phyloP scores from a whole-genome alignment of 2,797 vertebrate genomes.

The Coluber constrictor region DNA sequence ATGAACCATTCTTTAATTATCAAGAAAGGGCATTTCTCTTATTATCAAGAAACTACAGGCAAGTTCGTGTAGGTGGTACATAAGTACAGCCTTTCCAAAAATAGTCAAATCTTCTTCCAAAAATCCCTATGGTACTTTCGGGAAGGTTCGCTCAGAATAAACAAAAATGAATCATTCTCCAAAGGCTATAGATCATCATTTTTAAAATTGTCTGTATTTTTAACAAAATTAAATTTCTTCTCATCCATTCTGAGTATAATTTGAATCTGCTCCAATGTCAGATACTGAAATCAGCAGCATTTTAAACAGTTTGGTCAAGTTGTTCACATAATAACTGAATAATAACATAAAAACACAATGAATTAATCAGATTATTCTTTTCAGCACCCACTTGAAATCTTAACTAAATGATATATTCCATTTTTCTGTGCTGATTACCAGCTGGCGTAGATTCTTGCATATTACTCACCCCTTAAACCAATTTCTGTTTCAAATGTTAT shows the following conservation, averaged over 20 bases:
- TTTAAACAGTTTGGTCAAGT: slow-evolving; percentile 20
- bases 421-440: slow-evolving; percentile 42
- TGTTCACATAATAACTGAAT: slow-evolving; percentile 35
- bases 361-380: slow-evolving; percentile 37
- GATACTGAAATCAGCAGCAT: slow-evolving; percentile 25
- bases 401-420: slow-evolving; percentile 37
- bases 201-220: slow-evolving; percentile 12
- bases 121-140: neutral
- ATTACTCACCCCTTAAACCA: slow-evolving; percentile 28
- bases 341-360: neutral
- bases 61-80: neutral
- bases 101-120: neutral
- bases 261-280: slow-evolving; percentile 3
- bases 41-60: neutral
- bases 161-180: neutral
- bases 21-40: neutral
- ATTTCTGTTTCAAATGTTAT: neutral
- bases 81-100: neutral
- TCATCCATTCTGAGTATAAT: neutral
- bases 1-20: neutral
- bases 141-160: neutral
- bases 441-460: slow-evolving; percentile 28
- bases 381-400: slow-evolving; percentile 19
- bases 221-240: slow-evolving; percentile 13
- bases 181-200: neutral